Conservation (phyloP, 2,113 vertebrate genomes). For the Pseudopipra pipra region DNA sequence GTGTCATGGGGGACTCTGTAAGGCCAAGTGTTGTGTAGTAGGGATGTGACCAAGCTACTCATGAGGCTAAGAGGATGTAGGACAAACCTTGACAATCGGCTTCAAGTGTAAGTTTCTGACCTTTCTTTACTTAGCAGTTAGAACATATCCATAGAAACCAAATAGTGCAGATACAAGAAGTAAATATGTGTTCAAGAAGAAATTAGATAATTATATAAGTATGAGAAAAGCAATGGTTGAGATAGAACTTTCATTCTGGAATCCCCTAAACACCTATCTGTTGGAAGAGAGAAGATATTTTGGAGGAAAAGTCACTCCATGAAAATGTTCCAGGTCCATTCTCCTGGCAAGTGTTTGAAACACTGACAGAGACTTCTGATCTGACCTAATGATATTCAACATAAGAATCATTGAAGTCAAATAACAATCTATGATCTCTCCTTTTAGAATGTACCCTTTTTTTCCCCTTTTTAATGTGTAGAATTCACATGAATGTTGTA, state of each 20-base stretch:
- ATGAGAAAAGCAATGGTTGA: not conserved
- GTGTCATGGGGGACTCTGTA: not conserved
- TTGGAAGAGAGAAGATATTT: not conserved
- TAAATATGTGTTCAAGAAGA: not conserved
- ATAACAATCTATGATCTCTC: not conserved
- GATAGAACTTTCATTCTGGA: not conserved
- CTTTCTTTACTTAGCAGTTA: not conserved
- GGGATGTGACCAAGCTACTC: not conserved
- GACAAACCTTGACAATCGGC: not conserved
- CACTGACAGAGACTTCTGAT: not conserved
- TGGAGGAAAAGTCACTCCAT: not conserved
- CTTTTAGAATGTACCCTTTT: not conserved
- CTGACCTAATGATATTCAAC: not conserved
- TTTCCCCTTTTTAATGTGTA: not conserved
- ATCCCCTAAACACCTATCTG: not conserved
- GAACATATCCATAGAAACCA: not conserved
- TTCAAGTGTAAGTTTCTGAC: not conserved
- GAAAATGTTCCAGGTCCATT: not conserved
- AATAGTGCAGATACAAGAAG: not conserved
- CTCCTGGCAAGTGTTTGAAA: not conserved
- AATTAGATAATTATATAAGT: not conserved
- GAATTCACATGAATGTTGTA: not conserved
- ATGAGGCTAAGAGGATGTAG: not conserved
- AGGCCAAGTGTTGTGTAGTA: not conserved
- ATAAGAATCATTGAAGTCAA: not conserved